Conservation (phyloP, 2,888 invertebrate species). For the Chymomyza procnemis region DNA sequence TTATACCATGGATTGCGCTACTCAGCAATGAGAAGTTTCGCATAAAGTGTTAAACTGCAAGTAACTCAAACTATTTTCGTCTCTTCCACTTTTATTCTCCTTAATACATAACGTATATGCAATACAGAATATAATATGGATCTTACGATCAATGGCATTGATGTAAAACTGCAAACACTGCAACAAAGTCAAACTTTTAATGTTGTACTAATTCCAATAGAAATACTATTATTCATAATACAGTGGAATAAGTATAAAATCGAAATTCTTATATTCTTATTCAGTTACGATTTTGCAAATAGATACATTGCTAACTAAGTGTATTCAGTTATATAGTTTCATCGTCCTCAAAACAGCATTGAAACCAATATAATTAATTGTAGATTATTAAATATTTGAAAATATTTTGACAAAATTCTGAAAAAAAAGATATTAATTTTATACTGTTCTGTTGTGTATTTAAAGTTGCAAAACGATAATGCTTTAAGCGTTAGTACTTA, state of each 20-base stretch:
- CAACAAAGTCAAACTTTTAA: not conserved
- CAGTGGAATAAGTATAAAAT: not conserved
- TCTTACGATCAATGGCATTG: too few species aligned
- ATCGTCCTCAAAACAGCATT: not conserved
- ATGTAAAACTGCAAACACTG: not conserved
- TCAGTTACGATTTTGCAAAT: not conserved
- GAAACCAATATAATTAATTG: too few species aligned
- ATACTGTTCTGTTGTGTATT: not conserved
- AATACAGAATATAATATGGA: too few species aligned
- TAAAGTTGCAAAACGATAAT: not conserved
- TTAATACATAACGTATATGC: too few species aligned
- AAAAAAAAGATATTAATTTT: too few species aligned
- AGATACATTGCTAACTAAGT: not conserved
- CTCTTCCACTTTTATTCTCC: too few species aligned
- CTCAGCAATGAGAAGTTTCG: too few species aligned
- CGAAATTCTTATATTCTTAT: not conserved
- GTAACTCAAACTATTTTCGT: too few species aligned
- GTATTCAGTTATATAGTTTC: not conserved
- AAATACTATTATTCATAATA: not conserved
- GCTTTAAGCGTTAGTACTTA: not conserved
- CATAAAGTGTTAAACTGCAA: too few species aligned
- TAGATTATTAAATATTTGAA: not conserved
- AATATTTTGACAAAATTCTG: not conserved
- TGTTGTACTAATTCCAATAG: not conserved
- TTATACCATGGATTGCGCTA: too few species aligned